Base-by-base conservation (phyloP, 2,888 invertebrate species). In the Cotesia congregata region DNA sequence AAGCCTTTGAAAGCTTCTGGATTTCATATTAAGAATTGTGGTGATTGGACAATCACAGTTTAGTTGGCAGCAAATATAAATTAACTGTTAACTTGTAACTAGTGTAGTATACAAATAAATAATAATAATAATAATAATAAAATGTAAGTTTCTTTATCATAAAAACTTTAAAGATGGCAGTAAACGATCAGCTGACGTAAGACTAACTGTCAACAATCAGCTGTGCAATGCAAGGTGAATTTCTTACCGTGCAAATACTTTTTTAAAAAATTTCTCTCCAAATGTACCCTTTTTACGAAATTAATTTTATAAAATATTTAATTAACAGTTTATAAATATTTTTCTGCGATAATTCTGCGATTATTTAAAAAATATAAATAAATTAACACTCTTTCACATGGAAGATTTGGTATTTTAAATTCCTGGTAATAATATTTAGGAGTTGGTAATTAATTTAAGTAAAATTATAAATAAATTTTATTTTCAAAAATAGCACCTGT, bases 401-500 rank as follows among this genome's bases (percentile, higher is more conserved):
- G 30, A 30, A 30, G 30, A 30, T 30, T 30, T 30, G 30, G 30
- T 30, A 30, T 30, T 30, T 30, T 30, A 30, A 30, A 30, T 30
- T 30, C 3, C 30, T 30, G 30, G 30, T 30, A 30, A 30, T 30
- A 17, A 60, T 50, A 70, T 69, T n/a, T n/a, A 39, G 3, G 30
- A 30, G 30, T 30, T 30, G 30, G 30, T 30, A 30, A 30, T 30
- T 30, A 30, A 30, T 30, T 30, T 30, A 3, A 30, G 30, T 30
- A 30, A 30, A 30, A 30, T 30, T 30, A 30, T 30, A 30, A 30
- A 30, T 30, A 30, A 30, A 30, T 30, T 30, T 30, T 30, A 30
- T 30, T 30, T 30, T 30, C 3, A 30, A 72, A 39, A 80, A 69
- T 82, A 85, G 83, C 87, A 88, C 88, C 88, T 88, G 88, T 85